Evolutionary conservation across 2,113 vertebrate genomes (phyloP).

Genomic region (Sapajus apella): DNA sequence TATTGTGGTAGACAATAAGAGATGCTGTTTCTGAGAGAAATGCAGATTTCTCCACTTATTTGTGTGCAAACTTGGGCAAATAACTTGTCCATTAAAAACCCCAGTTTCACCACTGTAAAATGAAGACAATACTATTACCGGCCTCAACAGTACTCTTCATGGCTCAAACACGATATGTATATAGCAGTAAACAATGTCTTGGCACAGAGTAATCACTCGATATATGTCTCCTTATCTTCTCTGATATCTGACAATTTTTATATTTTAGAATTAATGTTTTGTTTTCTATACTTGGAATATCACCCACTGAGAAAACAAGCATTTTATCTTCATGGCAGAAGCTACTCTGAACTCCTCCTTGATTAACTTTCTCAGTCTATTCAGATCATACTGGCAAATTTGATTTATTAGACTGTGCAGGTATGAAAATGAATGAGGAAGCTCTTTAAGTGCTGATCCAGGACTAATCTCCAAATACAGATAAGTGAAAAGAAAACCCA

Average conservation of each 20-base stretch:
- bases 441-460: neutral
- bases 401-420: neutral
- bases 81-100: neutral
- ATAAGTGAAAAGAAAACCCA: slow-evolving; percentile 30
- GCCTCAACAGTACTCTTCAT: neutral
- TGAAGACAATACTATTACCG: neutral
- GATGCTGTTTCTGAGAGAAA: neutral
- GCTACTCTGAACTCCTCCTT: neutral
- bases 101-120: neutral
- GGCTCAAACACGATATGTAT: neutral
- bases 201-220: neutral
- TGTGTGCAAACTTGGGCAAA: neutral
- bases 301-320: neutral
- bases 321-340: slow-evolving; percentile 8
- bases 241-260: neutral
- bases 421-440: neutral
- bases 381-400: neutral
- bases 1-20: neutral
- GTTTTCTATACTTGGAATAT: neutral
- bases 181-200: neutral
- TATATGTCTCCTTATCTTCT: neutral
- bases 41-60: neutral
- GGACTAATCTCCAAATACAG: neutral
- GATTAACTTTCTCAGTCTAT: neutral
- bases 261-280: neutral